These are phyloP conservation scores for Mycetomoellerius zeteki DNA, from an alignment of 1,140 invertebrate species.

Conservation along the genomic window DNA sequence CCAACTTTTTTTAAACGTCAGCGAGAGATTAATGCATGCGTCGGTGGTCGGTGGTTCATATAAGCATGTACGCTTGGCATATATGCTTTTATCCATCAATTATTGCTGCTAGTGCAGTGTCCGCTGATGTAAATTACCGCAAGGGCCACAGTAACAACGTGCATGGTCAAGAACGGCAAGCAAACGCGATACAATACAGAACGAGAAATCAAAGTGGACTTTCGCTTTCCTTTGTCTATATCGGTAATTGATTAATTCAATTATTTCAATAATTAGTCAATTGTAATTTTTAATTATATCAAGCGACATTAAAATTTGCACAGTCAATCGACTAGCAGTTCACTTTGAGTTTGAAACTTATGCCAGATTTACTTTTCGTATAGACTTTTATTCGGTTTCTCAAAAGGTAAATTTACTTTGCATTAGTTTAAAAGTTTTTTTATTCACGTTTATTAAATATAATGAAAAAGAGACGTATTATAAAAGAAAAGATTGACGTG, in stretches of 20 bases:
- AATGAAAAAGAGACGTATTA: neutral
- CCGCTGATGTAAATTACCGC: constrained; percentile 53
- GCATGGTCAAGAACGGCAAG: constrained; percentile 18
- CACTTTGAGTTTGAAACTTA: constrained; percentile 28
- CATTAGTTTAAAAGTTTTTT: neutral
- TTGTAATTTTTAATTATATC: neutral
- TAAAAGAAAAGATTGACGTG: neutral
- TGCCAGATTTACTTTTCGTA: neutral
- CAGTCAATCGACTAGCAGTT: constrained; percentile 2
- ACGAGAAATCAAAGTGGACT: constrained; percentile 16
- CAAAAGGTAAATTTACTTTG: neutral
- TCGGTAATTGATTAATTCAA: constrained; percentile 2
- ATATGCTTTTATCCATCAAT: constrained; percentile 68
- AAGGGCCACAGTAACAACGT: constrained; percentile 19
- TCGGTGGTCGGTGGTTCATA: constrained; percentile 40
- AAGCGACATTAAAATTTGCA: neutral
- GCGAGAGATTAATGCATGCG: constrained; percentile 69
- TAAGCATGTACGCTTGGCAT: constrained; percentile 24
- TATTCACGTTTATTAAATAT: neutral
- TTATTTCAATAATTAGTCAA: neutral
- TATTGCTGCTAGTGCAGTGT: constrained; percentile 49
- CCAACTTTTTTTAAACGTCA: constrained; percentile 59
- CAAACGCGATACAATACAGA: neutral
- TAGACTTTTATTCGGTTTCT: constrained; percentile 7
- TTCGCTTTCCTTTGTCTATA: neutral